Conservation (phyloP, 1,140 invertebrate genomes). For the Lutraria rhynchaena region DNA sequence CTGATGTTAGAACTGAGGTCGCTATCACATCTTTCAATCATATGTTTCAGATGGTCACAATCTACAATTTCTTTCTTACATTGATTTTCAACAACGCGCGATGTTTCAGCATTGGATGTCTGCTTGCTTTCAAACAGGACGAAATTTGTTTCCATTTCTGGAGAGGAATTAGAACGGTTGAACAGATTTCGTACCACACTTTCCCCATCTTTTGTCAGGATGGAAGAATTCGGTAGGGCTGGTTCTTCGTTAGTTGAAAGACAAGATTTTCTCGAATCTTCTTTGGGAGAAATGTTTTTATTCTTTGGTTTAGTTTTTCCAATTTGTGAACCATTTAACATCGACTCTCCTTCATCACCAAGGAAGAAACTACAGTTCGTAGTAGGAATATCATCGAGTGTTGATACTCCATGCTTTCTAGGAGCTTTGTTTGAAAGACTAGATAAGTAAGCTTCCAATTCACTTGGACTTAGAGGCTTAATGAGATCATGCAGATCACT, state of each 20-base stretch:
- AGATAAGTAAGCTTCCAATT: constrained; percentile 72
- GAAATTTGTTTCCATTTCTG: background rate
- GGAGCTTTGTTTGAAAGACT: constrained; percentile 65
- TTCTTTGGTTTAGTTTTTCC: constrained; percentile 3
- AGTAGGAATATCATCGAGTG: constrained; percentile 67
- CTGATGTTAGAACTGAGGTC: background rate
- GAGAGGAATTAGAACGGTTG: background rate
- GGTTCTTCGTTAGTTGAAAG: constrained; percentile 25
- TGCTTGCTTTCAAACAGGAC: background rate
- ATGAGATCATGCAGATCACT: constrained; percentile 60
- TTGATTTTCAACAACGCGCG: background rate
- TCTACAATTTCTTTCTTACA: background rate
- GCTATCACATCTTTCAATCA: background rate
- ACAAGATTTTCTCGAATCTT: too few relatives aligned
- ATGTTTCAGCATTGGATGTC: background rate
- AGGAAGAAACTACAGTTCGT: constrained; percentile 73
- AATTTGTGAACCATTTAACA: constrained; percentile 1
- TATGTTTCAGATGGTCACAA: background rate
- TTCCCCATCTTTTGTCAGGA: background rate
- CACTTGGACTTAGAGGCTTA: constrained; percentile 68
- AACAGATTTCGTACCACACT: background rate
- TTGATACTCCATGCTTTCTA: constrained; percentile 36
- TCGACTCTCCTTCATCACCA: constrained; percentile 50
- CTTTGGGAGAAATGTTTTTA: background rate
- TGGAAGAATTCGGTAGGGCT: too few relatives aligned